These are phyloP conservation scores for Melanostoma mellinum DNA, from an alignment of 2,888 invertebrate species.

Conservation along the genomic window DNA sequence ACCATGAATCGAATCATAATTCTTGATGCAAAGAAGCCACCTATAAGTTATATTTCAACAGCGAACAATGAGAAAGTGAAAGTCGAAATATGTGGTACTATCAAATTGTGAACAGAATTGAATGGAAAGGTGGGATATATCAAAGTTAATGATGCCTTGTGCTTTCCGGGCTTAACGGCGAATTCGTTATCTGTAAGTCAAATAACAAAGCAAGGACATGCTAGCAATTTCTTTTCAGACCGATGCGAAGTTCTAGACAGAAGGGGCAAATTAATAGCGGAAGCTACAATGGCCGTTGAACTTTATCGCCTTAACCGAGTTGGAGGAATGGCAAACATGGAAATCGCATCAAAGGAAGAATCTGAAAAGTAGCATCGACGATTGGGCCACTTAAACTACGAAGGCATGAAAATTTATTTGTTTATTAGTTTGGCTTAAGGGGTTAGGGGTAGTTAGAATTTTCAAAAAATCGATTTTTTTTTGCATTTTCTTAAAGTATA, in stretches of 20 bases:
- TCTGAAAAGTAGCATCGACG: constrained; percentile 37
- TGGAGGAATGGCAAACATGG: not conserved
- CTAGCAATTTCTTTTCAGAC: no score
- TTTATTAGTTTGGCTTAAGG: no score
- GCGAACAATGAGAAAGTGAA: not conserved
- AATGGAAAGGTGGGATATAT: not conserved
- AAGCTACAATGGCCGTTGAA: no score
- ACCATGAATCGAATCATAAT: no score
- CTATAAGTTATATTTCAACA: no score
- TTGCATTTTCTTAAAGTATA: no score
- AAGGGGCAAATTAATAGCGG: no score
- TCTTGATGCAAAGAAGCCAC: no score
- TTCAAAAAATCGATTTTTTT: no score
- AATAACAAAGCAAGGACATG: constrained; percentile 39
- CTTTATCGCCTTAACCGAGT: no score
- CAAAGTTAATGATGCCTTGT: constrained; percentile 42
- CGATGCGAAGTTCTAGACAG: no score
- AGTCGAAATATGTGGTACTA: not conserved
- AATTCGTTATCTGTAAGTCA: constrained; percentile 58
- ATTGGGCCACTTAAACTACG: constrained; percentile 30
- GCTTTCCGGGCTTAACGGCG: constrained; percentile 55
- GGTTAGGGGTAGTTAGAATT: no score
- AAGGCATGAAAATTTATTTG: constrained; percentile 9
- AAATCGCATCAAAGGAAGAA: not conserved
- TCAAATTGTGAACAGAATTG: not conserved